phyloP scores from a whole-genome alignment of 2,888 invertebrate species.

The Volucella inanis region DNA sequence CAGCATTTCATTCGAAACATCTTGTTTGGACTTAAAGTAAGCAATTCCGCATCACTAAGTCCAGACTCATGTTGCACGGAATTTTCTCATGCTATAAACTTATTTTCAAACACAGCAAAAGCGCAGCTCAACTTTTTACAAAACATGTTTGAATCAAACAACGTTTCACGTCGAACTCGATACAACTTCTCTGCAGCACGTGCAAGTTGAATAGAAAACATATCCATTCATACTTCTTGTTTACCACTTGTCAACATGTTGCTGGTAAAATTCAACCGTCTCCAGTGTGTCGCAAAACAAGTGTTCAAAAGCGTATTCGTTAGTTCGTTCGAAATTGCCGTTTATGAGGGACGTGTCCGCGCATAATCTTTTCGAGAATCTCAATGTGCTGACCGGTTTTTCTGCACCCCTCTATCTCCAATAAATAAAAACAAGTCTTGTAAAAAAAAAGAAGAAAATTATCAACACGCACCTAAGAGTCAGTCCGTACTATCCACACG shows the following conservation, averaged over 20 bases:
- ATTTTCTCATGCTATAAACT: no score
- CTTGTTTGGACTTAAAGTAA: no score
- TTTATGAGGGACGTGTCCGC: slow-evolving; percentile 65
- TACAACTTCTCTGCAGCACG: no score
- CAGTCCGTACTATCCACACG: not conserved
- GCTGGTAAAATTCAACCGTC: slow-evolving; percentile 39
- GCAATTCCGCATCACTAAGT: no score
- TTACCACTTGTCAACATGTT: slow-evolving; percentile 51
- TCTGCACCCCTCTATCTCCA: slow-evolving; percentile 45
- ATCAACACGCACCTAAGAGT: slow-evolving; percentile 24
- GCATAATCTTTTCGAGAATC: slow-evolving; percentile 44
- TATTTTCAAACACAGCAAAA: no score
- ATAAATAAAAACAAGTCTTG: not conserved
- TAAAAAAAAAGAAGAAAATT: slow-evolving; percentile 35
- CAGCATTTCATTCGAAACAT: no score
- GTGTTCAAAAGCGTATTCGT: slow-evolving; percentile 51
- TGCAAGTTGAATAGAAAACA: no score
- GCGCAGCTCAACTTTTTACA: no score
- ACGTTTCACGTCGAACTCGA: no score
- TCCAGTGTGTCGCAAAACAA: slow-evolving; percentile 50
- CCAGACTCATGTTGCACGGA: no score
- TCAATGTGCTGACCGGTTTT: slow-evolving; percentile 62
- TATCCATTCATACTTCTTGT: slow-evolving; percentile 44
- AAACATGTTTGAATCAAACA: no score
- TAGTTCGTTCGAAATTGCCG: slow-evolving; percentile 71